Evolutionary conservation across 37 sponge, comb jelly and placozoan species (phyloP).

Genomic region (Ianthella basta): DNA sequence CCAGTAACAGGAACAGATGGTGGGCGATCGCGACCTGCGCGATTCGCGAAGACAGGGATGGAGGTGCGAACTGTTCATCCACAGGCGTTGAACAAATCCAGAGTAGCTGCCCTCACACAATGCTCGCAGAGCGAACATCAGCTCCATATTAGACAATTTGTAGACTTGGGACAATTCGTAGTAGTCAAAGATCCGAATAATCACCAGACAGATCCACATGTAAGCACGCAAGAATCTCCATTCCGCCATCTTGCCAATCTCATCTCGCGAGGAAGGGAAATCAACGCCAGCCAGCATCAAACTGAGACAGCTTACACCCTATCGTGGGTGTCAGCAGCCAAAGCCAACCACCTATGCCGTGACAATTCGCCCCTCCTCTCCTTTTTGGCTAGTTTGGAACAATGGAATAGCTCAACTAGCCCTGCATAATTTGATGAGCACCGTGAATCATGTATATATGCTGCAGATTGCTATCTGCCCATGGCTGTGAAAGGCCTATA

Average conservation of each 20-base stretch:
- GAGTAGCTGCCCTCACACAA: not conserved
- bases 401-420: too few relatives aligned
- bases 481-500: too few relatives aligned
- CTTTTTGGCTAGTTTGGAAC: too few relatives aligned
- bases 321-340: too few relatives aligned
- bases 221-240: slow-evolving; percentile 6
- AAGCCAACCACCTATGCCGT: too few relatives aligned
- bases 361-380: too few relatives aligned
- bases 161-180: not conserved
- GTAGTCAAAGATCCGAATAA: not conserved
- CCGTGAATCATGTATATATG: too few relatives aligned
- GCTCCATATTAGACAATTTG: not conserved
- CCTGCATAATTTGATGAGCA: too few relatives aligned
- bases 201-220: not conserved
- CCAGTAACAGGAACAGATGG: not conserved
- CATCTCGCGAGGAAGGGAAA: too few relatives aligned
- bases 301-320: too few relatives aligned
- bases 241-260: not conserved
- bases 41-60: not conserved
- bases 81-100: not conserved
- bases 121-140: not conserved
- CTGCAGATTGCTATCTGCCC: too few relatives aligned
- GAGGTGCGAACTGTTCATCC: not conserved
- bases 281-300: too few relatives aligned
- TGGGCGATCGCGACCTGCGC: not conserved